Percentiles rank a stretch among this genome's conserved stretches.
These are phyloP conservation scores for Speoplatyrhinus poulsoni DNA, from an alignment of 2,113 vertebrate genomes.

Conservation along the genomic window DNA sequence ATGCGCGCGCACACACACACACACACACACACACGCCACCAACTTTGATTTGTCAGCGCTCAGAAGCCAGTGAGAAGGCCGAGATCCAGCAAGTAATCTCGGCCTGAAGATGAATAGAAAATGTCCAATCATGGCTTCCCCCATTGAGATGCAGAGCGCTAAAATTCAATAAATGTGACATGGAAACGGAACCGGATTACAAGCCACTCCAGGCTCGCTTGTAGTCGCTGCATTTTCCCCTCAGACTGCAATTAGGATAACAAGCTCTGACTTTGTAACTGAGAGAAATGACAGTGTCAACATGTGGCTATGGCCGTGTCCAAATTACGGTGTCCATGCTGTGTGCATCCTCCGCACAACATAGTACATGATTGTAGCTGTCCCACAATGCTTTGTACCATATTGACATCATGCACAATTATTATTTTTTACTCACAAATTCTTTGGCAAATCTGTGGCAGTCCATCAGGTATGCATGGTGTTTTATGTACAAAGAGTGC, in stretches of 20 bases:
- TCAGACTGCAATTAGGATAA: conserved; percentile 47
- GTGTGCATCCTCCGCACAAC: no score
- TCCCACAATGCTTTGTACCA: no score
- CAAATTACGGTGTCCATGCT: neutral
- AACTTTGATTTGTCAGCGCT: conserved; percentile 12
- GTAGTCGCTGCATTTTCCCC: conserved; percentile 21
- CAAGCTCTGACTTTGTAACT: conserved; percentile 36
- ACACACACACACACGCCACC: neutral
- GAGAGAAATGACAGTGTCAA: conserved; percentile 30
- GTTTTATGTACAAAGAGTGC: no score
- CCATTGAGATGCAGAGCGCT: neutral
- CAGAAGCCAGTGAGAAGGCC: conserved; percentile 7
- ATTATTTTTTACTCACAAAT: no score
- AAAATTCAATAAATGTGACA: conserved; percentile 22
- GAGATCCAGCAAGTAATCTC: conserved; percentile 20
- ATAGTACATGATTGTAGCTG: no score
- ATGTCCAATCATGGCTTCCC: neutral
- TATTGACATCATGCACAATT: no score
- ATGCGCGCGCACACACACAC: no score
- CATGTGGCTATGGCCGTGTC: conserved; percentile 33
- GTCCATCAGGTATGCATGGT: no score
- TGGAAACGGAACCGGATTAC: conserved; percentile 32
- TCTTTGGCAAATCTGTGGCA: no score
- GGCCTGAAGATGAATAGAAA: neutral
- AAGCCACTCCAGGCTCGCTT: conserved; percentile 10